phyloP scores from a whole-genome alignment of 2,888 invertebrate genomes.

The Bembecia ichneumoniformis region DNA sequence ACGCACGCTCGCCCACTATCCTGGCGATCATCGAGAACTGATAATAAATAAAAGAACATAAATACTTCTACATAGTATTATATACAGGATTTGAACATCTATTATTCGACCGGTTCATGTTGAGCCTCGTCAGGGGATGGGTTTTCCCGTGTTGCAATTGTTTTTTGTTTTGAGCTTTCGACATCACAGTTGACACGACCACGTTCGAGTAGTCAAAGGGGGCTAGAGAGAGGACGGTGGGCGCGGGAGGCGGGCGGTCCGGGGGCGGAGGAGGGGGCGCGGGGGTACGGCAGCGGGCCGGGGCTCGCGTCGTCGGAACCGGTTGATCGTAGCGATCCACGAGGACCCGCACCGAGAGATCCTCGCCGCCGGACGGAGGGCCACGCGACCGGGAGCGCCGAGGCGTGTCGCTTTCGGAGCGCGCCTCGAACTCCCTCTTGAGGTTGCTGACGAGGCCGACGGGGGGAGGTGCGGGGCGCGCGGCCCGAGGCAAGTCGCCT shows the following conservation, averaged over 20 bases:
- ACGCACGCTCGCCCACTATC: not conserved
- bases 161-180: conserved; percentile 82
- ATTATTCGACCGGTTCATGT: conserved; percentile 80
- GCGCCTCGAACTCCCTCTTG: conserved; percentile 90
- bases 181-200: conserved; percentile 78
- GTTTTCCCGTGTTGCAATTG: conserved; percentile 93
- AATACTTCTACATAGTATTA: conserved; percentile 86
- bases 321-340: conserved; percentile 81
- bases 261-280: conserved; percentile 35
- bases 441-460: conserved; percentile 87
- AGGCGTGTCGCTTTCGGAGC: conserved; percentile 32
- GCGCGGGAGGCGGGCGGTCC: conserved; percentile 49
- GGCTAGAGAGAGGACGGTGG: conserved; percentile 47
- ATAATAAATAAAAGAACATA: conserved; percentile 62
- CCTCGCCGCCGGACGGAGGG: conserved; percentile 52
- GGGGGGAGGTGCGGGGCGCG: conserved; percentile 27
- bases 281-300: conserved; percentile 22
- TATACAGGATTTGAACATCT: conserved; percentile 86
- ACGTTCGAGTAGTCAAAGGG: conserved; percentile 68
- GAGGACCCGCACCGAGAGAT: conserved; percentile 80
- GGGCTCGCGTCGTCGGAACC: conserved; percentile 31
- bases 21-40: conserved; percentile 6
- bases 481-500: conserved; percentile 51
- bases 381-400: conserved; percentile 24
- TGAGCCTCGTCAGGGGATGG: conserved; percentile 91